Conservation (phyloP, 2,797 vertebrate species). For the Esox lucius region DNA sequence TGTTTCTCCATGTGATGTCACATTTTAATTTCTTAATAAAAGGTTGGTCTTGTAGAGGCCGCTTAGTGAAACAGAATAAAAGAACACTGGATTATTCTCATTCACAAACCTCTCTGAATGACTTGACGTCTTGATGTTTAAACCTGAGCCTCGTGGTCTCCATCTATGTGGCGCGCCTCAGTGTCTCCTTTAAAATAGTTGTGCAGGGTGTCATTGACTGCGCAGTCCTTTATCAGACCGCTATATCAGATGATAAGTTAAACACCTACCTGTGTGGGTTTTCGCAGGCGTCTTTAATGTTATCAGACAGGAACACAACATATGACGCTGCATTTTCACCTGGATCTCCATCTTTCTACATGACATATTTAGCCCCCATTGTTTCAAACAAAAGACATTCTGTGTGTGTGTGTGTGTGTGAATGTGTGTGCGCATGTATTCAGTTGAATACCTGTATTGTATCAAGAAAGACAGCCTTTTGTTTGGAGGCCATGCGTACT, state of each 20-base stretch:
- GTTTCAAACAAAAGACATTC: background rate
- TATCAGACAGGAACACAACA: background rate
- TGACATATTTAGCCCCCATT: background rate
- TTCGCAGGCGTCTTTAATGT: background rate
- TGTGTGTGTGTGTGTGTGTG: constrained; percentile 3
- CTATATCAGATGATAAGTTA: background rate
- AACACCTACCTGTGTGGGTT: background rate
- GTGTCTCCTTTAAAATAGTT: background rate
- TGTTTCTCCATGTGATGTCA: constrained; percentile 69
- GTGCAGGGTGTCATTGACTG: background rate
- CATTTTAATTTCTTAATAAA: constrained; percentile 74
- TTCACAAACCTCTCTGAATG: constrained; percentile 63
- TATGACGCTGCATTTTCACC: background rate
- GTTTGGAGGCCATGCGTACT: constrained; percentile 43
- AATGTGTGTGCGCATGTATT: constrained; percentile 16
- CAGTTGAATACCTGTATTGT: constrained; percentile 32
- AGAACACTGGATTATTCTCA: constrained; percentile 78
- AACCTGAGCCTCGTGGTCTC: background rate
- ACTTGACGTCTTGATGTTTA: constrained; percentile 46
- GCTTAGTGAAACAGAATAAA: constrained; percentile 75
- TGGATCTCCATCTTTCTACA: background rate
- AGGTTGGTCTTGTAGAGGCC: constrained; percentile 68
- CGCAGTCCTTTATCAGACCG: background rate
- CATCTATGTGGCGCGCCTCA: background rate
- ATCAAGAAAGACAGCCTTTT: constrained; percentile 20